phyloP scores from a whole-genome alignment of 2,113 vertebrate species.

The Coptodon rendalli region DNA sequence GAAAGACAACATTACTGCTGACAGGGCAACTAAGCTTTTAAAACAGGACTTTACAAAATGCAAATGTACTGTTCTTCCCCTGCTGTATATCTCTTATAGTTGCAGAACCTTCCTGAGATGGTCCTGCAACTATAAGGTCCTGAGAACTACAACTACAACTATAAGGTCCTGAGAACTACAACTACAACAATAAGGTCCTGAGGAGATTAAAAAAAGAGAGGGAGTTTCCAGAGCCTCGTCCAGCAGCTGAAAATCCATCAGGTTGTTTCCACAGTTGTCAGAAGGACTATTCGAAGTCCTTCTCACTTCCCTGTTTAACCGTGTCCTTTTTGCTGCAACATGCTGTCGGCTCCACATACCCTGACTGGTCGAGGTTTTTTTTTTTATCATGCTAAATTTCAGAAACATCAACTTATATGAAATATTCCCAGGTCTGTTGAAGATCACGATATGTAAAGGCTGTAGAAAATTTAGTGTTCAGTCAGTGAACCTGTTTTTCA shows the following conservation, averaged over 20 bases:
- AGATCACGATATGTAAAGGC: background rate
- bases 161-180: background rate
- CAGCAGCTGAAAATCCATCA: background rate
- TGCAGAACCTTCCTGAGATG: background rate
- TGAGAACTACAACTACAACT: too few relatives aligned
- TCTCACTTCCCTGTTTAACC: background rate
- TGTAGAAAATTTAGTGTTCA: background rate
- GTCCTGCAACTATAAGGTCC: fast-evolving
- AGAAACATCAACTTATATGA: background rate
- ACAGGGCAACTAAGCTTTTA: background rate
- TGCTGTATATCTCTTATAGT: background rate
- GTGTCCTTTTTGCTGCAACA: background rate
- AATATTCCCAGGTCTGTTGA: background rate
- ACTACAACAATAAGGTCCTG: fast-evolving
- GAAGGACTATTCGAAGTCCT: background rate
- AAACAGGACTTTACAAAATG: background rate
- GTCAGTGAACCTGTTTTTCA: background rate
- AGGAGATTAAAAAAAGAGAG: background rate
- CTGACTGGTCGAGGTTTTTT: background rate
- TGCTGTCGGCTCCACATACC: background rate
- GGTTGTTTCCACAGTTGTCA: background rate
- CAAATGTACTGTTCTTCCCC: background rate
- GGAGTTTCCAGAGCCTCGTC: background rate
- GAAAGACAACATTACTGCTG: fast-evolving
- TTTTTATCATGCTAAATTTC: background rate